Conservation (phyloP, 2,797 vertebrate species). For the Myripristis murdjan region DNA sequence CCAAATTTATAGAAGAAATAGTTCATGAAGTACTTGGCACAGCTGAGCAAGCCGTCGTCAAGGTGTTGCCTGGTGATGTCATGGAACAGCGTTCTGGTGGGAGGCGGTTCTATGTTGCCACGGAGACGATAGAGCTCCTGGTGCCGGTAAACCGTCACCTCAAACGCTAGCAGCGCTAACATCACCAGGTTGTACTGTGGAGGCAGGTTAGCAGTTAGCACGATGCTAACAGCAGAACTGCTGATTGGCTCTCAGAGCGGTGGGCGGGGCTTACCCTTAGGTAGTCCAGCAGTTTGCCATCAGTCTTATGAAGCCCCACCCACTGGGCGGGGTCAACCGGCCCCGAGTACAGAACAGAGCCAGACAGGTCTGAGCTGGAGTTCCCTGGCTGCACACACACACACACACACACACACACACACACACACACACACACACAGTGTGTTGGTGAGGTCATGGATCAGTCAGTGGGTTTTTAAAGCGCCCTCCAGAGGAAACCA, state of each 20-base stretch:
- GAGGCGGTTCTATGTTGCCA: constrained; percentile 88
- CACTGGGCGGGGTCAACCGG: constrained; percentile 93
- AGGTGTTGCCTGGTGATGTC: constrained; percentile 92
- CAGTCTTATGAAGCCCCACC: constrained; percentile 92
- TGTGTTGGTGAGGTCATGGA: too few species aligned
- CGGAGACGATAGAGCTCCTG: constrained; percentile 93
- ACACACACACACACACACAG: too few species aligned
- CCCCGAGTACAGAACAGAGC: constrained; percentile 73
- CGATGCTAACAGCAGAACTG: neutral
- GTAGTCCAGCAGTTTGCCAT: constrained; percentile 87
- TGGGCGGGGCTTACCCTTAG: constrained; percentile 87
- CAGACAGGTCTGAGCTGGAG: constrained; percentile 66
- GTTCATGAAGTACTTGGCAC: constrained; percentile 95
- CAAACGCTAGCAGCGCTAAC: constrained; percentile 93
- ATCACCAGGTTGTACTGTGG: constrained; percentile 92
- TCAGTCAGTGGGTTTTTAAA: too few species aligned
- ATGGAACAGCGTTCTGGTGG: constrained; percentile 93
- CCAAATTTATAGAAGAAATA: constrained; percentile 99
- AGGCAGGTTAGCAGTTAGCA: constrained; percentile 20
- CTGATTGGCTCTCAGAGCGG: neutral
- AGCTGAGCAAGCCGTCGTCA: constrained; percentile 91
- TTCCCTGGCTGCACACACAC: constrained; percentile 67
- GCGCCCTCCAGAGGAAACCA: too few species aligned
- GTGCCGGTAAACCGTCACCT: constrained; percentile 94
- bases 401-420: neutral